Evolutionary conservation across 2,113 vertebrate species (phyloP).

Genomic region (Perca fluviatilis): DNA sequence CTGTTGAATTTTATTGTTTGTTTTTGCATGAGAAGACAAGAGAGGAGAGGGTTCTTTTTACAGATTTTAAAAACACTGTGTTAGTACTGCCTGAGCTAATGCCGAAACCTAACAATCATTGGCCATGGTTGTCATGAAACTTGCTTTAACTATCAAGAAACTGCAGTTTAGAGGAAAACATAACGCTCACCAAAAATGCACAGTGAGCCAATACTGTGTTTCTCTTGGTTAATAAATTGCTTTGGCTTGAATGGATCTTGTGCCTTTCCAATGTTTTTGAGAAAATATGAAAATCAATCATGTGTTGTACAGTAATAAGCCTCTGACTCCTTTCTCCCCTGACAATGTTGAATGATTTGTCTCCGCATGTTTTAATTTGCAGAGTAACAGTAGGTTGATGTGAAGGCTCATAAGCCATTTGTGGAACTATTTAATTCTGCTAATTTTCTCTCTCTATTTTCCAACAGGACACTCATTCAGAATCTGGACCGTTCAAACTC

Average conservation of each 20-base stretch:
- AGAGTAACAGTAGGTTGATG: slow-evolving; percentile 1
- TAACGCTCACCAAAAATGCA: not conserved
- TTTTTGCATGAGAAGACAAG: not conserved
- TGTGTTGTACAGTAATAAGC: not conserved
- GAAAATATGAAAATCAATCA: slow-evolving; percentile 24
- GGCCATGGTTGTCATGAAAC: not conserved
- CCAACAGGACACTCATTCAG: slow-evolving; percentile 81
- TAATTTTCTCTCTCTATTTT: slow-evolving; percentile 57
- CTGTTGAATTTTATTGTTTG: not conserved
- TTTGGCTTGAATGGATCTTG: not conserved
- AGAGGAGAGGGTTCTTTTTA: not conserved
- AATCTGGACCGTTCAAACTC: slow-evolving; percentile 85
- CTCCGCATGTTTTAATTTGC: slow-evolving; percentile 42
- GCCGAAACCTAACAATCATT: not conserved
- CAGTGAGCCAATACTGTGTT: not conserved
- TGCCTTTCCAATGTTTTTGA: slow-evolving; percentile 11
- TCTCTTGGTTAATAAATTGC: not conserved
- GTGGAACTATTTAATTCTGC: slow-evolving; percentile 20
- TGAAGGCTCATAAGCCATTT: slow-evolving; percentile 19
- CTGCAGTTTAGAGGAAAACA: not conserved
- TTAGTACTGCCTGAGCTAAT: not conserved
- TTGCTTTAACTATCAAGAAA: not conserved
- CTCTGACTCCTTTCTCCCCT: not conserved
- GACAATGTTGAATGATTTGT: slow-evolving; percentile 28
- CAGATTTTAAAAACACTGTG: not conserved